Conservation (phyloP, 2,888 invertebrate species). For the Keiferia lycopersicella region DNA sequence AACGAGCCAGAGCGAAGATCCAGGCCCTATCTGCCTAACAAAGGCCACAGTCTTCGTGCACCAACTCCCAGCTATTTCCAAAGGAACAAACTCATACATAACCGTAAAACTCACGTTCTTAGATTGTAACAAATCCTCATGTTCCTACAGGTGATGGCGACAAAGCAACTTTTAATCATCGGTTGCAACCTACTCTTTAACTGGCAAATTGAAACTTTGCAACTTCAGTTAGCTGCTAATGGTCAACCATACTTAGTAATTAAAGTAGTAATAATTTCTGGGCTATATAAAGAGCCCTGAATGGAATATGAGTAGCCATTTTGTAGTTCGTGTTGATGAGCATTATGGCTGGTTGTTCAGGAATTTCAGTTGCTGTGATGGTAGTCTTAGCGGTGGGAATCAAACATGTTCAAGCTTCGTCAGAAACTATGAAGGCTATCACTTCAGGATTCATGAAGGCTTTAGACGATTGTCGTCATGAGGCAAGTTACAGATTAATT, state of each 20-base stretch:
- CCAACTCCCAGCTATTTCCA: no score
- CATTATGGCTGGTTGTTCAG: background rate
- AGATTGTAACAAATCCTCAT: no score
- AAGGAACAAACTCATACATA: no score
- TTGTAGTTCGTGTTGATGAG: background rate
- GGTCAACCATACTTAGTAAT: background rate
- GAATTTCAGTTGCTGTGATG: slow-evolving; percentile 30
- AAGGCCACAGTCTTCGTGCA: no score
- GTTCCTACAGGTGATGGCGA: background rate
- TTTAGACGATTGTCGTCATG: slow-evolving; percentile 56
- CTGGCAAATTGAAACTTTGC: slow-evolving; percentile 2
- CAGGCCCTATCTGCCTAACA: no score
- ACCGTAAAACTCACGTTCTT: no score
- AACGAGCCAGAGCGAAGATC: no score
- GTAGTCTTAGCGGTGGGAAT: slow-evolving; percentile 37
- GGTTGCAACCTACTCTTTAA: background rate
- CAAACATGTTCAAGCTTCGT: slow-evolving; percentile 39
- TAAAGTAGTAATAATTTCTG: background rate
- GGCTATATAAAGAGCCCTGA: background rate
- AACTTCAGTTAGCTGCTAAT: background rate
- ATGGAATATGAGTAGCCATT: background rate
- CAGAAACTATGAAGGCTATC: slow-evolving; percentile 54
- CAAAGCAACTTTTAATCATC: background rate
- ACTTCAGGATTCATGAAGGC: slow-evolving; percentile 58
- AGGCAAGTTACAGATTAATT: slow-evolving; percentile 42